Percentiles rank a stretch among this genome's conserved stretches.
Conservation (phyloP, 2,888 invertebrate species). For the Scaptomyza tumidula region DNA sequence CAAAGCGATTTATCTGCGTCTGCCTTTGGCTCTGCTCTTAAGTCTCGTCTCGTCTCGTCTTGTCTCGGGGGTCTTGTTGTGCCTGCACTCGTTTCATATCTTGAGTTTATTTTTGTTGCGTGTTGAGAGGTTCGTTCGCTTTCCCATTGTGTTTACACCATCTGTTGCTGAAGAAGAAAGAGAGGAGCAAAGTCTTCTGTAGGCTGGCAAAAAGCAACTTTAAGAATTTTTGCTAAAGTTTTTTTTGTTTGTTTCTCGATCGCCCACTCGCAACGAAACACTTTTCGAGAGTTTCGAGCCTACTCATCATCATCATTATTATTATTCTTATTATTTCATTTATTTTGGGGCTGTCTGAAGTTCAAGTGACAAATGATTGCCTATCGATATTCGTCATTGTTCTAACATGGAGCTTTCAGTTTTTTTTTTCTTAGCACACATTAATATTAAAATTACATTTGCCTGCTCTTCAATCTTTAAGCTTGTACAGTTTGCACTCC, state of each 20-base stretch:
- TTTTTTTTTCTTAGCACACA: conserved; percentile 10
- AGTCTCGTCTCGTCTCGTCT: background rate
- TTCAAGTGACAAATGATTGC: conserved; percentile 56
- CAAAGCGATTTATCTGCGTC: conserved; percentile 56
- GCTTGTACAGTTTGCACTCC: conserved; percentile 6
- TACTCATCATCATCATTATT: conserved; percentile 4
- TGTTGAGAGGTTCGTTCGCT: conserved; percentile 37
- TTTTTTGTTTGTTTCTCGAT: conserved; percentile 25
- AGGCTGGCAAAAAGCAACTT: conserved; percentile 51
- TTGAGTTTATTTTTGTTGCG: conserved; percentile 49
- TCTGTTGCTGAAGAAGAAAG: background rate
- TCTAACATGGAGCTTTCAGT: conserved; percentile 28
- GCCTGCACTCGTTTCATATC: conserved; percentile 41
- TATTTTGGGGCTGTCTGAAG: conserved; percentile 1
- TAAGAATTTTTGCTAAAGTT: conserved; percentile 47
- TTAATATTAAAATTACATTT: background rate
- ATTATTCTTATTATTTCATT: background rate
- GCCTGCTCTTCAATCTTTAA: background rate
- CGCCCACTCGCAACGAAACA: conserved; percentile 38
- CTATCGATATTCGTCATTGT: conserved; percentile 52
- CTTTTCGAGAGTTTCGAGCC: conserved; percentile 23
- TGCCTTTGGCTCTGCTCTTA: conserved; percentile 4
- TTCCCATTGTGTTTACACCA: conserved; percentile 50
- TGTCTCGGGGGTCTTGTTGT: conserved; percentile 4
- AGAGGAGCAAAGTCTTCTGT: conserved; percentile 4